phyloP scores from a whole-genome alignment of 2,797 vertebrate species.

The Brachyalestes nurse region DNA sequence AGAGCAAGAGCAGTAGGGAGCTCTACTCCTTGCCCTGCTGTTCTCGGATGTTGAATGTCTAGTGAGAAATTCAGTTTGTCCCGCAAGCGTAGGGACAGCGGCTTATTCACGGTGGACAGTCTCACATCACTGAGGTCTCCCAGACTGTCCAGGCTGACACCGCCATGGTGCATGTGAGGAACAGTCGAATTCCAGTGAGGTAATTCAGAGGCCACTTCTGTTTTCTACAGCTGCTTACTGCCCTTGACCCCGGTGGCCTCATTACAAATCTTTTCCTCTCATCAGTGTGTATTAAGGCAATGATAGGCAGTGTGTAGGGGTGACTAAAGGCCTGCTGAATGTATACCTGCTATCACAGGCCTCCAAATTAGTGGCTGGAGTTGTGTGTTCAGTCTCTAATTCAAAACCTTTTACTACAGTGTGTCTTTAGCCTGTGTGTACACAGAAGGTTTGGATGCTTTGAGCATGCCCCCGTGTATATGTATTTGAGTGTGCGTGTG shows the following conservation, averaged over 20 bases:
- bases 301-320: constrained; percentile 56
- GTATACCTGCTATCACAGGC: constrained; percentile 57
- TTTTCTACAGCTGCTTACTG: constrained; percentile 31
- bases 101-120: neutral
- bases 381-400: constrained; percentile 58
- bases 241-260: constrained; percentile 39
- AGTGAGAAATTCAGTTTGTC: neutral
- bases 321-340: constrained; percentile 44
- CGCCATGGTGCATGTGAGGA: constrained; percentile 49
- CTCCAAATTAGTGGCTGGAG: constrained; percentile 58
- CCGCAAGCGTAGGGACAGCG: neutral
- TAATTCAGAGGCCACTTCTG: constrained; percentile 36
- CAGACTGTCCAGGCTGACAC: neutral
- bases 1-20: neutral
- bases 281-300: constrained; percentile 56
- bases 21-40: neutral
- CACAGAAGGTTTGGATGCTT: constrained; percentile 54
- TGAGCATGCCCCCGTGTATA: constrained; percentile 23
- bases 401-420: constrained; percentile 53
- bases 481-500: constrained; percentile 25
- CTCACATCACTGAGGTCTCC: neutral
- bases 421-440: constrained; percentile 63
- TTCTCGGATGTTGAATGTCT: neutral
- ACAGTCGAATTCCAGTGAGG: constrained; percentile 48
- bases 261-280: constrained; percentile 55